Evolutionary conservation across 2,888 invertebrate species (phyloP).

Genomic region (Ephialtes manifestator): DNA sequence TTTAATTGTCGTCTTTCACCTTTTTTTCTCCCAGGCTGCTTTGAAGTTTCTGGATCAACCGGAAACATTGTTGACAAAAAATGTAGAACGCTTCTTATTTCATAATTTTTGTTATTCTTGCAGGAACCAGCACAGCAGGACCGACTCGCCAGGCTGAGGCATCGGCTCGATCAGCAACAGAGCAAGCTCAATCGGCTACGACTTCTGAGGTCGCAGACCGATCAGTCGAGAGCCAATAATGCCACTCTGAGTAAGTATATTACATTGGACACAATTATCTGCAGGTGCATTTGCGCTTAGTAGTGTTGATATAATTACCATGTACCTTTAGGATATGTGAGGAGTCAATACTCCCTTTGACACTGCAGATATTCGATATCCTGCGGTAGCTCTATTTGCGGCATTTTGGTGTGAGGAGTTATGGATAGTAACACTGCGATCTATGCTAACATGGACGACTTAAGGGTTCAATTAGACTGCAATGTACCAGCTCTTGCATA

Average conservation of each 20-base stretch:
- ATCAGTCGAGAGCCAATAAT: conserved; percentile 96
- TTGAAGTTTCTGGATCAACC: too few relatives aligned
- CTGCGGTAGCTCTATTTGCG: conserved; percentile 2
- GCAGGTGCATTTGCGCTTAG: neutral
- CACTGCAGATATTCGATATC: conserved; percentile 59
- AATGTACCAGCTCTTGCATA: conserved; percentile 13
- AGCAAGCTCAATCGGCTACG: conserved; percentile 96
- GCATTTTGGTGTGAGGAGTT: conserved; percentile 11
- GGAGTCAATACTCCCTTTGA: conserved; percentile 39
- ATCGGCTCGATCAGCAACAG: conserved; percentile 98
- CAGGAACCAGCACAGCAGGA: conserved; percentile 95
- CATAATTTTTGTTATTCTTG: conserved; percentile 49
- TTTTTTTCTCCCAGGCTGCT: too few relatives aligned
- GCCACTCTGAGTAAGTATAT: conserved; percentile 94
- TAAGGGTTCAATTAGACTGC: conserved; percentile 34
- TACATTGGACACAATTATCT: conserved; percentile 35
- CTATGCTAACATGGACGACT: conserved; percentile 25
- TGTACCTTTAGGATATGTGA: neutral
- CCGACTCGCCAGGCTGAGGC: conserved; percentile 94
- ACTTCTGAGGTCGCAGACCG: conserved; percentile 97
- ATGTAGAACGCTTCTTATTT: too few relatives aligned
- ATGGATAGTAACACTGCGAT: conserved; percentile 14
- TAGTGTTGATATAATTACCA: conserved; percentile 44
- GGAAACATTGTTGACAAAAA: too few relatives aligned
- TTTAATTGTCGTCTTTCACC: too few relatives aligned